A percentile compares a stretch with the other conserved stretches of the same genome.
Conservation (phyloP, 2,113 vertebrate genomes). For the Dicrurus megarhynchus region DNA sequence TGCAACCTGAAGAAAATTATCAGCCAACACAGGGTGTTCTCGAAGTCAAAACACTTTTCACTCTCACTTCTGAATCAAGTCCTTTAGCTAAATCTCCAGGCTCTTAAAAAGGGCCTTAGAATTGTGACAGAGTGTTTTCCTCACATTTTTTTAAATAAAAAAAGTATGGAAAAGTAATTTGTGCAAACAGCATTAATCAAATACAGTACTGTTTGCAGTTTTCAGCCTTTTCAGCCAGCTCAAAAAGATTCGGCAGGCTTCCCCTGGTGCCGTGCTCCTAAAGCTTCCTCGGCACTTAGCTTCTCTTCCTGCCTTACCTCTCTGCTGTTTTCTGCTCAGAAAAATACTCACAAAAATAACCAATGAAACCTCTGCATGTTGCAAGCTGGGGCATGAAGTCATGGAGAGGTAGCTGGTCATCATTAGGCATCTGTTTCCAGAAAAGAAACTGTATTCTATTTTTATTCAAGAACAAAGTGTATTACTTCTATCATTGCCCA, state of each 20-base stretch:
- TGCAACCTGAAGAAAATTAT: not conserved
- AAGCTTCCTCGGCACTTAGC: not conserved
- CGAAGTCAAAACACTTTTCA: not conserved
- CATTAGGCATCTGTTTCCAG: not conserved
- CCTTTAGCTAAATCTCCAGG: not conserved
- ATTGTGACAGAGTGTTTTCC: not conserved
- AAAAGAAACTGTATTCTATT: not conserved
- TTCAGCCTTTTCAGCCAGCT: not conserved
- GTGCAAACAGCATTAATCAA: not conserved
- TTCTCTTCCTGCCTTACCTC: not conserved
- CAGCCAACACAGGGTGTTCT: not conserved
- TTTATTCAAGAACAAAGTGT: not conserved
- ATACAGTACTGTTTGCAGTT: not conserved
- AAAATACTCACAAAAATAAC: not conserved
- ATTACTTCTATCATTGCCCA: not conserved
- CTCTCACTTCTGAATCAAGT: not conserved
- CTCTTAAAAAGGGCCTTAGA: not conserved
- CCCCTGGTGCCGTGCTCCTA: not conserved
- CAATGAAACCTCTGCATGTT: not conserved
- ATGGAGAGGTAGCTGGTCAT: not conserved
- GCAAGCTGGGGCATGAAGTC: not conserved
- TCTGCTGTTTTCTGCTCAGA: not conserved
- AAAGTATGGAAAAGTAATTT: not conserved
- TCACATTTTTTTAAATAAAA: not conserved
- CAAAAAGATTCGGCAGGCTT: not conserved